Evolutionary conservation across 2,113 vertebrate species (phyloP).

Genomic region (Varanus salvator): DNA sequence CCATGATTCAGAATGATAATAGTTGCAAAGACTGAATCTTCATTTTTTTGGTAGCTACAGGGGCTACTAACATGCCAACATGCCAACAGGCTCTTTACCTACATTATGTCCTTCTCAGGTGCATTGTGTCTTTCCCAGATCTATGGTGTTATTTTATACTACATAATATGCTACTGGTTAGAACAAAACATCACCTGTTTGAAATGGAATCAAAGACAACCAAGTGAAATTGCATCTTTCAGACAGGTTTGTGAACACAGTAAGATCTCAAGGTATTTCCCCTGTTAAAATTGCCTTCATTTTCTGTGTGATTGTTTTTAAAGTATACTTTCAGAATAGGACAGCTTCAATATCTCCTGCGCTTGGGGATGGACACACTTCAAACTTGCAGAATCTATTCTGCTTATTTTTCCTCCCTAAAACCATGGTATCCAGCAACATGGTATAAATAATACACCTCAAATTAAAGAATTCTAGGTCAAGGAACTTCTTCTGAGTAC

Average conservation of each 20-base stretch:
- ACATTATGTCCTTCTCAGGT: not conserved
- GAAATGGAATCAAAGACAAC: not conserved
- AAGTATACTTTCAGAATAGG: not conserved
- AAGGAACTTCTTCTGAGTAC: no score
- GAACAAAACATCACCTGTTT: not conserved
- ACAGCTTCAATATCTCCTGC: not conserved
- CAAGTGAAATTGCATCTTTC: not conserved
- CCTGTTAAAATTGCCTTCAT: not conserved
- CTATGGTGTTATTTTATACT: not conserved
- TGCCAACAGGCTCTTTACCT: not conserved
- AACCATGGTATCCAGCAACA: not conserved
- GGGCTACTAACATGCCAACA: not conserved
- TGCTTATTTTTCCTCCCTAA: not conserved
- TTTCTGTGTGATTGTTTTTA: not conserved
- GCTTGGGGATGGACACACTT: not conserved
- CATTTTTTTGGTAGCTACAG: not conserved
- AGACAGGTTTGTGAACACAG: not conserved
- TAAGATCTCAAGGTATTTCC: not conserved
- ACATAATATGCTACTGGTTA: not conserved
- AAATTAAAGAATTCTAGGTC: no score
- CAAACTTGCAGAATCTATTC: not conserved
- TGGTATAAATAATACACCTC: not conserved
- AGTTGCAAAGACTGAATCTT: not conserved
- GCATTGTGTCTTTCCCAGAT: no score
- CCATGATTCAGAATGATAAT: not conserved